These are phyloP conservation scores for Sesamia inferens DNA, from an alignment of 2,888 invertebrate genomes.

Conservation along the genomic window DNA sequence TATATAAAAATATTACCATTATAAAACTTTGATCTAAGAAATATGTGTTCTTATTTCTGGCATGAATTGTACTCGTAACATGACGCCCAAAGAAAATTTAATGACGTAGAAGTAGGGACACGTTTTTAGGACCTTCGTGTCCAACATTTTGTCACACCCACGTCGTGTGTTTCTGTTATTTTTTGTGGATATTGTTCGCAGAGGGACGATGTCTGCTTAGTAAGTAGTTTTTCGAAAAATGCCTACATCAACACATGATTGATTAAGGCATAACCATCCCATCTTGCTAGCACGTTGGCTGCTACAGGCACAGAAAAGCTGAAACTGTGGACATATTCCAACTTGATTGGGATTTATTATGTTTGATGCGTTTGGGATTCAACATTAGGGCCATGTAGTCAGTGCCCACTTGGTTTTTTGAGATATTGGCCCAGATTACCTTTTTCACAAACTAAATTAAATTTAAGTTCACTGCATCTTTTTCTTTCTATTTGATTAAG, in stretches of 20 bases:
- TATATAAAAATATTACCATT: too few species aligned
- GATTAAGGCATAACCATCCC: neutral
- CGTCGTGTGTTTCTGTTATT: neutral
- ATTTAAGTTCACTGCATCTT: too few species aligned
- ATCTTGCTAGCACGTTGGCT: too few species aligned
- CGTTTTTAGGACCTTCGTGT: neutral
- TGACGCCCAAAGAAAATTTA: slow-evolving; percentile 10
- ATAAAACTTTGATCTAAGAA: neutral
- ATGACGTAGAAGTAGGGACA: neutral
- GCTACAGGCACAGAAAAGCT: too few species aligned
- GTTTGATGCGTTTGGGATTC: too few species aligned
- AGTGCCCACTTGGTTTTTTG: too few species aligned
- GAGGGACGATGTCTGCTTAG: neutral
- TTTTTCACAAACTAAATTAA: too few species aligned
- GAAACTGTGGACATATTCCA: too few species aligned
- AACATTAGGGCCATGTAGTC: too few species aligned
- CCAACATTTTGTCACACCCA: slow-evolving; percentile 20
- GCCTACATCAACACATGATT: neutral
- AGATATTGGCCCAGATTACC: too few species aligned
- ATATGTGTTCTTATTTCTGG: neutral
- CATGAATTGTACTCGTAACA: neutral
- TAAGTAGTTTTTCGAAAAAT: neutral
- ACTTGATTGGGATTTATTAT: too few species aligned
- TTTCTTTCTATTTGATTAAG: too few species aligned
- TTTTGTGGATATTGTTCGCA: neutral